phyloP scores from a whole-genome alignment of 2,113 vertebrate genomes.

The Vicugna pacos region DNA sequence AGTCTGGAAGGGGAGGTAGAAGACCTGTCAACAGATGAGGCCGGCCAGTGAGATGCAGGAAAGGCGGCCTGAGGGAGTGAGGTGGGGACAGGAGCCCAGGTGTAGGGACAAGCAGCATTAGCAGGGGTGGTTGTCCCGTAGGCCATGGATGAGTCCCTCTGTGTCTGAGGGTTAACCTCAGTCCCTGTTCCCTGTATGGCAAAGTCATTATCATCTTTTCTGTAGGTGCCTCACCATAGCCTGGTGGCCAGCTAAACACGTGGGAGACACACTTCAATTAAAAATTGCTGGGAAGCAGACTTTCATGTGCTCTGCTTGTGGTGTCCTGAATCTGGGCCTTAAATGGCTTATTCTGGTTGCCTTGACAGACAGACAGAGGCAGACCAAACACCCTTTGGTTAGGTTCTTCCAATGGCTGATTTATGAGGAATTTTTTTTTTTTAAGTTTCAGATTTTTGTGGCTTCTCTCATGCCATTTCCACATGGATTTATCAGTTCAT shows the following conservation, averaged over 20 bases:
- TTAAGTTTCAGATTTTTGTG: background rate
- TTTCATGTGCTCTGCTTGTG: background rate
- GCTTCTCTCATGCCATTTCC: slow-evolving; percentile 4
- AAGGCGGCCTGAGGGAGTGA: background rate
- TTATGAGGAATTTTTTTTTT: background rate
- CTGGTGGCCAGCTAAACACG: background rate
- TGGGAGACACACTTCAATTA: background rate
- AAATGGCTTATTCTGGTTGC: background rate
- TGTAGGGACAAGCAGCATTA: background rate
- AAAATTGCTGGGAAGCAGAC: background rate
- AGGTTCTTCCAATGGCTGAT: background rate
- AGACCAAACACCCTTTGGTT: background rate
- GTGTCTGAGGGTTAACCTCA: background rate
- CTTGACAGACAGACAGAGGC: background rate
- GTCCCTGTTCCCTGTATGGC: background rate
- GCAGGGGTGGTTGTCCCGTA: background rate
- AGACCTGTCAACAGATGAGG: background rate
- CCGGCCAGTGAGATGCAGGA: background rate
- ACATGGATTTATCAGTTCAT: background rate
- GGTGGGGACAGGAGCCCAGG: background rate
- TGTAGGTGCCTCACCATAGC: background rate
- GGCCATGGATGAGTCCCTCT: background rate
- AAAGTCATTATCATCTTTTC: background rate
- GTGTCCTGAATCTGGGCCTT: background rate
- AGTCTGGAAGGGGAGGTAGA: background rate